Conservation (phyloP, 2,888 invertebrate genomes). For the Allolobophora icterica region DNA sequence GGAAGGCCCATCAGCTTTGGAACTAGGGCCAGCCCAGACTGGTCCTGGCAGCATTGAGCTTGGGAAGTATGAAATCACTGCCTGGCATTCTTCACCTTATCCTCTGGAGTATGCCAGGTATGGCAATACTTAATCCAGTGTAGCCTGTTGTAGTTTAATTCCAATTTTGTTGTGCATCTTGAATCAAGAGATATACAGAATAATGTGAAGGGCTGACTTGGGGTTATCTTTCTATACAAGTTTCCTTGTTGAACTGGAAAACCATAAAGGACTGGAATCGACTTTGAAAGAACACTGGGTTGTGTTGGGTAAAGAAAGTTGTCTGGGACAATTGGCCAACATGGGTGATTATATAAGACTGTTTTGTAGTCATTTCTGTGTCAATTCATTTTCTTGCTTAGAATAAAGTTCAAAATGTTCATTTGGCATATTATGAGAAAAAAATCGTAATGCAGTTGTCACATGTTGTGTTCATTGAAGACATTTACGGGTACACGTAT, state of each 20-base stretch:
- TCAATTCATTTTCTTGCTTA: no score
- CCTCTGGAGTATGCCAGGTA: conserved; percentile 95
- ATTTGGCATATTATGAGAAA: no score
- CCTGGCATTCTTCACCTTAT: conserved; percentile 99
- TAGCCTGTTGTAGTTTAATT: neutral
- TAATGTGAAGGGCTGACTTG: neutral
- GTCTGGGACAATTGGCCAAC: no score
- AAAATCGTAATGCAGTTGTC: no score
- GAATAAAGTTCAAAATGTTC: no score
- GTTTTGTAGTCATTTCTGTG: no score
- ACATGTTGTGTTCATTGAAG: no score
- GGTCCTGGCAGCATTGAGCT: conserved; percentile 80
- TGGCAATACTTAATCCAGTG: neutral
- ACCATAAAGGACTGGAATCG: neutral
- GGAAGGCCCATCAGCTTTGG: neutral
- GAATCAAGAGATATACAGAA: neutral
- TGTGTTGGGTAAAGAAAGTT: no score
- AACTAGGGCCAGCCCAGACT: neutral
- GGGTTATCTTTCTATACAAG: neutral
- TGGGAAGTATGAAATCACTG: conserved; percentile 92
- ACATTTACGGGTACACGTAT: no score
- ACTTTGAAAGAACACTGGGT: no score
- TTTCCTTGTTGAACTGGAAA: neutral
- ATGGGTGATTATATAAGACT: no score
- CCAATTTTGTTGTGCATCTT: neutral